phyloP scores from a whole-genome alignment of 2,113 vertebrate genomes.

The Tangachromis dhanisi region DNA sequence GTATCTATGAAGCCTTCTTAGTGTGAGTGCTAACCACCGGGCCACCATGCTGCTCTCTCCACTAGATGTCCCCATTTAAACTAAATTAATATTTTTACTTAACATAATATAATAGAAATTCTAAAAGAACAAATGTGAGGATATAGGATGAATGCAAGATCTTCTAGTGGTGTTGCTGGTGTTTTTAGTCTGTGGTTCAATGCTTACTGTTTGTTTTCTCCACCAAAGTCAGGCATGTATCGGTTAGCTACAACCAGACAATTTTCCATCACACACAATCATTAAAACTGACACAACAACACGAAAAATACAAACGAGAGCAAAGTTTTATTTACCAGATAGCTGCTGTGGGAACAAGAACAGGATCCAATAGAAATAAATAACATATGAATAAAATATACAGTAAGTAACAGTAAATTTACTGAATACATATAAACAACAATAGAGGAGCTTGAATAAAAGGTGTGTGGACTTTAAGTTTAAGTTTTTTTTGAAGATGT shows the following conservation, averaged over 20 bases:
- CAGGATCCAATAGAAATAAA: not conserved
- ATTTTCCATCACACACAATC: not conserved
- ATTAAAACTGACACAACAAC: not conserved
- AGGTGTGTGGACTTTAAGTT: accelerated
- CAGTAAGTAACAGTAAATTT: not conserved
- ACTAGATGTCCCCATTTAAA: not conserved
- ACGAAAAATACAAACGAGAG: accelerated
- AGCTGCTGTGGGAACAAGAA: not conserved
- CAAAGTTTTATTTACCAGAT: not conserved
- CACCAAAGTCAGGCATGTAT: not conserved
- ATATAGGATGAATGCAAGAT: accelerated
- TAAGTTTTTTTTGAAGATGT: not conserved
- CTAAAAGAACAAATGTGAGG: not conserved
- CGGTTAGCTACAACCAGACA: not conserved
- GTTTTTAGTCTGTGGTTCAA: not conserved
- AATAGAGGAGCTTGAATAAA: not conserved
- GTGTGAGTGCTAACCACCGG: not conserved
- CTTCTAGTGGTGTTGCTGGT: not conserved
- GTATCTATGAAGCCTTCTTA: not conserved
- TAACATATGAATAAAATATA: not conserved
- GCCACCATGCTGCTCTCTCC: not conserved
- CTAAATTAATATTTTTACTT: not conserved
- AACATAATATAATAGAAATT: not conserved
- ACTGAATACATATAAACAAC: not conserved
- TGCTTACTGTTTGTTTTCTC: not conserved